These are phyloP conservation scores for Xylocopa sonorina DNA, from an alignment of 1,140 invertebrate species.

Conservation along the genomic window DNA sequence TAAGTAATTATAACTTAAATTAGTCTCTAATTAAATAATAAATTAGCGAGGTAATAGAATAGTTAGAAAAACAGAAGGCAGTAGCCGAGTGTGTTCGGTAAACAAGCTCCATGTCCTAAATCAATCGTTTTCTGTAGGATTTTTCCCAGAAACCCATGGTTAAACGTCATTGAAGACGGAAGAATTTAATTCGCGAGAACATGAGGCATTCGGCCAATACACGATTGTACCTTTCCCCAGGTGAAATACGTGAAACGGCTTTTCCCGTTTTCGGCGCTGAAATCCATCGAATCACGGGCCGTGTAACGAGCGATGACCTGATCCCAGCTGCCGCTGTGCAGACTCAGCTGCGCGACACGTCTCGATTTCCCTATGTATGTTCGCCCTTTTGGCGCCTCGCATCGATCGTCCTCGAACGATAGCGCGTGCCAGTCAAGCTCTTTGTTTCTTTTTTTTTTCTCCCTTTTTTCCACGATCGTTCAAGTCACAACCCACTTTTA, in stretches of 20 bases:
- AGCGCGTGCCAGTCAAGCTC: slow-evolving; percentile 44
- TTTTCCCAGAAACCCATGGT: background rate
- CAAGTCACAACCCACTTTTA: slow-evolving; percentile 56
- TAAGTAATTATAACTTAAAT: too few relatives aligned
- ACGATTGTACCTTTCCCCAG: background rate
- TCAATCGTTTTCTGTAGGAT: too few relatives aligned
- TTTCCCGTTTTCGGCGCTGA: slow-evolving; percentile 3
- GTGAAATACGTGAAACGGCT: slow-evolving; percentile 21
- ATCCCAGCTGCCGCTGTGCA: slow-evolving; percentile 23
- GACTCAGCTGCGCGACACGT: slow-evolving; percentile 44
- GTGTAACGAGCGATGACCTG: slow-evolving; percentile 18
- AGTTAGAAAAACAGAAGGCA: too few relatives aligned
- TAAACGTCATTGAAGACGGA: background rate
- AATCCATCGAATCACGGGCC: slow-evolving; percentile 7
- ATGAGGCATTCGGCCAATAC: background rate
- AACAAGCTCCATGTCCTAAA: too few relatives aligned
- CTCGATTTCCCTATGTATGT: slow-evolving; percentile 53
- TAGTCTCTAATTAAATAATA: too few relatives aligned
- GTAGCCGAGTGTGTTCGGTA: too few relatives aligned
- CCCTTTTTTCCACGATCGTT: too few relatives aligned
- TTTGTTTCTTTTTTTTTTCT: slow-evolving; percentile 23
- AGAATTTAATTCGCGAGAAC: slow-evolving; percentile 14
- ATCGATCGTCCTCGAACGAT: slow-evolving; percentile 56
- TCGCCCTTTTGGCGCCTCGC: slow-evolving; percentile 46
- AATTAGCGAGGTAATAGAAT: too few relatives aligned